Evolutionary conservation across 2,113 vertebrate genomes (phyloP).

Genomic region (Platichthys stellatus): DNA sequence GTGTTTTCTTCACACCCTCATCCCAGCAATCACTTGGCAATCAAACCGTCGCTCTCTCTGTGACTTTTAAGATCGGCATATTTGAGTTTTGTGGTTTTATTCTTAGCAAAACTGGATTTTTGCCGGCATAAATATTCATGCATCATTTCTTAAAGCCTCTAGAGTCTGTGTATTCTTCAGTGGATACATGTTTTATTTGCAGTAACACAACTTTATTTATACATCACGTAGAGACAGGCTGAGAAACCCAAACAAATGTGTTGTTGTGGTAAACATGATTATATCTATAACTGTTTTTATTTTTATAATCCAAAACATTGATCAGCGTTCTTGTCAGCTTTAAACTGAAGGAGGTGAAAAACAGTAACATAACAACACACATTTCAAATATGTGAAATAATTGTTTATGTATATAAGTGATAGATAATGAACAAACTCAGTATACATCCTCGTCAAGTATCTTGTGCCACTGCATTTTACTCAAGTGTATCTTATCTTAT

Average conservation of each 20-base stretch:
- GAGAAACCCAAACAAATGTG: neutral
- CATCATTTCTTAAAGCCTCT: neutral
- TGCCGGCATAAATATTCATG: constrained; percentile 3
- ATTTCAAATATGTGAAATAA: no score
- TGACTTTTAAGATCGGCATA: neutral
- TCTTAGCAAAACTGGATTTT: neutral
- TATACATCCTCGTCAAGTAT: no score
- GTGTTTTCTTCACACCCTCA: neutral
- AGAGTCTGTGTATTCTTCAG: neutral
- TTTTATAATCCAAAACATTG: neutral
- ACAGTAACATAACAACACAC: no score
- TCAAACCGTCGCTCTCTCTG: constrained; percentile 8
- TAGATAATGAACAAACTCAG: no score
- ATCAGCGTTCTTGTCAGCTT: no score
- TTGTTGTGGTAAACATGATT: neutral
- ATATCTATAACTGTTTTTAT: neutral
- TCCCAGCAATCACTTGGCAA: constrained; percentile 24
- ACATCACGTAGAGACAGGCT: neutral
- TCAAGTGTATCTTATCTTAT: neutral
- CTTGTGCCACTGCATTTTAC: no score
- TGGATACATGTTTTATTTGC: neutral
- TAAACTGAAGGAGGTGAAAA: no score
- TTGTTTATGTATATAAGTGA: no score
- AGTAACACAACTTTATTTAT: constrained; percentile 2
- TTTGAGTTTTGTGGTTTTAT: constrained; percentile 10